phyloP scores from a whole-genome alignment of 2,113 vertebrate genomes.

The Labrus mixtus region DNA sequence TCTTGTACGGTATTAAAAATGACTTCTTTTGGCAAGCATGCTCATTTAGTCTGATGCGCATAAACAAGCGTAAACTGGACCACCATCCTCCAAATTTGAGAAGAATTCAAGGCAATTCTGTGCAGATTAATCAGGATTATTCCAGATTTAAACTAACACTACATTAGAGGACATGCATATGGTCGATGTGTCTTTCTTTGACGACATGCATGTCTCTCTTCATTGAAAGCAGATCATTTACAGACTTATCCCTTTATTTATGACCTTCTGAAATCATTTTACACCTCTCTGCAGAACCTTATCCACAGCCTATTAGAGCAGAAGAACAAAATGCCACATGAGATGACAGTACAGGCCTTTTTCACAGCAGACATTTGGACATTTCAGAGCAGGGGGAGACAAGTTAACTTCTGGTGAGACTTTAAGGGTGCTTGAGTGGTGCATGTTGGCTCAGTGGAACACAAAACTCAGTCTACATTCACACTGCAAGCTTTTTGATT shows the following conservation, averaged over 20 bases:
- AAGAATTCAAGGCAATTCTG: neutral
- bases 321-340: conserved; percentile 32
- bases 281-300: conserved; percentile 2
- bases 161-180: neutral
- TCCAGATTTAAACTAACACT: neutral
- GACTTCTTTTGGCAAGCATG: conserved; percentile 15
- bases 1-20: conserved; percentile 27
- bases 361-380: neutral
- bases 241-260: neutral
- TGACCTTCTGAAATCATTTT: conserved; percentile 17
- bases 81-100: neutral
- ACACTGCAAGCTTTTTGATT: too few species aligned
- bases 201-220: neutral
- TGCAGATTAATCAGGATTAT: neutral
- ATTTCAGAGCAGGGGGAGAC: neutral
- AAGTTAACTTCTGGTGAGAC: too few species aligned
- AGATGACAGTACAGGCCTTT: neutral
- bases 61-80: conserved; percentile 14
- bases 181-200: neutral
- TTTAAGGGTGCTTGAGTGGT: neutral
- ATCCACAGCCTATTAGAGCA: conserved; percentile 1
- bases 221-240: neutral
- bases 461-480: neutral
- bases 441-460: neutral
- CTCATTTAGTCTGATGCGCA: neutral